Evolutionary conservation across 2,888 invertebrate genomes (phyloP), one percentile per base, ranked within the genome.

Genomic region (Strigamia maritima): DNA sequence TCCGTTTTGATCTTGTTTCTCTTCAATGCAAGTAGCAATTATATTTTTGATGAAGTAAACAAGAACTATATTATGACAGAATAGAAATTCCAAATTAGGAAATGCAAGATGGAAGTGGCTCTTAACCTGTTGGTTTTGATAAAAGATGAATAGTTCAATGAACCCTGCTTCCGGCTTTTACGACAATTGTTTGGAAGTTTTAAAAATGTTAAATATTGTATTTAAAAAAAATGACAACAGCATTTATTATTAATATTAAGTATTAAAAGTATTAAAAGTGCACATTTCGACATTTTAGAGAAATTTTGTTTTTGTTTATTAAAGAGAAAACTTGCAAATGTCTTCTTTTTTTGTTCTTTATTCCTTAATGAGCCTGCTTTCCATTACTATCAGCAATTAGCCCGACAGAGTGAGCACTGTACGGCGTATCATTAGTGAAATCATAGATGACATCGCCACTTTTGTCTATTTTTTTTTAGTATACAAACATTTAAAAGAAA

Each of bases 321-420:
- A 65, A 10, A 19, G 26, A 3, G 26, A 22, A 65, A 28, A 65
- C 65, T 26, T 65, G 60, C 10, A 65, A 65, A 26, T 65, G 24
- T 26, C 1, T 65, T 65, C 22, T 65, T 24, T 65, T 22, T 26
- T 4, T 16, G 65, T 24, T 24, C 65, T 65, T 65, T 22, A 65
- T 65, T 65, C 65, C 65, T 65, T 65, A 65, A 65, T 65, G 65
- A 65, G 65, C 65, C 26, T 65, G 65, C 65, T 26, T 65, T 65
- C 65, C 65, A 65, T 65, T 65, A 65, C 65, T 65, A 65, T 65
- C 65, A 65, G 65, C 65, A 65, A 65, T 65, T 65, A 65, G 65
- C 16, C 65, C 65, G 14, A 65, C 26, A 65, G 26, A 65, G 26
- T 65, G 65, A 65, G 65, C 65, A 28, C 65, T 2, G 28, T 28